Conservation (phyloP, 2,797 vertebrate genomes). For the Pangasius mekongensis region DNA sequence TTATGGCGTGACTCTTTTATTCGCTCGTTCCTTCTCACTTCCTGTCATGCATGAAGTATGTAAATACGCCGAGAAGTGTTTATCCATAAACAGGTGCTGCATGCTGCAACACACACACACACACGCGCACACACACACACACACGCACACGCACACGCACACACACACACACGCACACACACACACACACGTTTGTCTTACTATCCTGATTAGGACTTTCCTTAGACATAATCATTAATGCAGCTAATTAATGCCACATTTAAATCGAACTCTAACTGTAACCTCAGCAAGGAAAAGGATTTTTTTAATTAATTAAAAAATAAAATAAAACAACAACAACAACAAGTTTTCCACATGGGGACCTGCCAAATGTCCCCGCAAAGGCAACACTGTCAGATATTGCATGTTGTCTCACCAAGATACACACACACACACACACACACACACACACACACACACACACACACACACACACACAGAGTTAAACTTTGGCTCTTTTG, state of each 20-base stretch:
- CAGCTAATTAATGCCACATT: neutral
- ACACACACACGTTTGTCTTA: neutral
- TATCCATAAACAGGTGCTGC: slow-evolving; percentile 46
- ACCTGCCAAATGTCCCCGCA: neutral
- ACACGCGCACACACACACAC: neutral
- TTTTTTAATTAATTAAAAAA: neutral
- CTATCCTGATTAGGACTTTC: neutral
- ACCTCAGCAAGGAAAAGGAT: neutral
- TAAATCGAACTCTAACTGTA: neutral
- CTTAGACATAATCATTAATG: neutral
- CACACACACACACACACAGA: neutral
- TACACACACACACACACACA: neutral
- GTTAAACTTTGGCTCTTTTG: neutral
- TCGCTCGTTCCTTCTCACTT: neutral
- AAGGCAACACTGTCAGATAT: neutral
- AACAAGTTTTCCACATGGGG: neutral
- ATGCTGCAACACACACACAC: slow-evolving; percentile 7
- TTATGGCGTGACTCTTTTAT: neutral
- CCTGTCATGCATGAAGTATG: neutral
- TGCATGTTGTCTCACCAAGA: neutral
- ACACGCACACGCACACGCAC: neutral
- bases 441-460: neutral
- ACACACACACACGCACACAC: neutral
- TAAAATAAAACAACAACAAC: neutral
- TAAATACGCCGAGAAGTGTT: slow-evolving; percentile 49